Evolutionary conservation across 1,140 invertebrate genomes (phyloP), one percentile per base, ranked within the genome.

Genomic region (Scaptomyza hsui): DNA sequence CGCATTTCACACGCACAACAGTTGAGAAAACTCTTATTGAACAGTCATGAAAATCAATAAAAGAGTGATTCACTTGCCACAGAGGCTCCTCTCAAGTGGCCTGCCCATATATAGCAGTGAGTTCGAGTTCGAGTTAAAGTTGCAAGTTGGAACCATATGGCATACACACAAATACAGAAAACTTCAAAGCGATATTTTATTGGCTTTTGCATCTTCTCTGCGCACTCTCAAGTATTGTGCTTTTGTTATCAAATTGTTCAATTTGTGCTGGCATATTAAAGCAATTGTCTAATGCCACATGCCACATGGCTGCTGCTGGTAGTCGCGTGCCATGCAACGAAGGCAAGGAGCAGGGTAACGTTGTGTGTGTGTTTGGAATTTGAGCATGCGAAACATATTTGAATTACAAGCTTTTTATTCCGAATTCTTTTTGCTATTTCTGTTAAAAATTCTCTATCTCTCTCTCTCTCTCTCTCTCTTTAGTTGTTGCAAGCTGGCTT

Each of bases 171-270:
- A 21, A 21, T 2, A 21, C 1, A 21, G 4, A 21, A 70, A 73
- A 86, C 80, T 76, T 83, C 80, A 83, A 83, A 83, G 77, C 62
- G 52, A 67, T 52, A 82, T 60, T 67, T 67, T 73, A 85, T 85
- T 64, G 80, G 63, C 75, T 73, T 81, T 85, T 79, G 72, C 70
- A 61, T 61, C 57, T 64, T 61, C 57, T 61, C 52, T 12, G n/a
- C 44, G 51, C 62, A 24, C 61, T 21, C 75, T 81, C 78, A 82
- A 81, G 78, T 70, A 59, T 55, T 49, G 55, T 48, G 65, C 51
- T 83, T 83, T 71, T 80, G 76, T 83, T 83, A 83, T 83, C 80
- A 83, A 83, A 83, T 86, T 83, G 80, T 83, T 86, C 81, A 83
- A 83, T 83, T 83, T 83, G 76, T 82, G 80, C 32, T 37, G 80